Evolutionary conservation across 2,888 invertebrate genomes (phyloP).

Genomic region (Orchestes rusci): DNA sequence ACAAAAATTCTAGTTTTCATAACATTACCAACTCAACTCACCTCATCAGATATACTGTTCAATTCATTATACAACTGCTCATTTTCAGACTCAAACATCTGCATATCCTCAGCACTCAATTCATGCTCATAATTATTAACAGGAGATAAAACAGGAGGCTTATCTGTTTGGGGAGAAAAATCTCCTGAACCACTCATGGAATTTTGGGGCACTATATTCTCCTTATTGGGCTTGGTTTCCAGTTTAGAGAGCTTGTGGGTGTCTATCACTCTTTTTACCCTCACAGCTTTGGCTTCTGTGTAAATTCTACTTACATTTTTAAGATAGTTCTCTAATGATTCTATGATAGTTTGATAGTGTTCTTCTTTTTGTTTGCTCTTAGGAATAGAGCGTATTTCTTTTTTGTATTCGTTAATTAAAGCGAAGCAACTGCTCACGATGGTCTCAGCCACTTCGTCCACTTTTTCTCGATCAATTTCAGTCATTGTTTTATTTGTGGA

Average conservation of each 20-base stretch:
- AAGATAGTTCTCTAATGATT: conserved; percentile 71
- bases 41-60: conserved; percentile 84
- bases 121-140: conserved; percentile 54
- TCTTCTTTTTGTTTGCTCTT: conserved; percentile 62
- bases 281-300: conserved; percentile 78
- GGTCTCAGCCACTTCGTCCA: conserved; percentile 77
- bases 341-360: conserved; percentile 69
- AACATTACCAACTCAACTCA: too few relatives aligned
- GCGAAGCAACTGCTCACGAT: conserved; percentile 77
- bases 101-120: conserved; percentile 78
- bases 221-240: conserved; percentile 41
- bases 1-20: too few relatives aligned
- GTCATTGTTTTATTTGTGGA: conserved; percentile 67
- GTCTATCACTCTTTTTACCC: conserved; percentile 80
- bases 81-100: conserved; percentile 91
- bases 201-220: neutral
- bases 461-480: conserved; percentile 77
- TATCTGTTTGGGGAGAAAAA: conserved; percentile 14
- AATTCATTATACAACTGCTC: conserved; percentile 78
- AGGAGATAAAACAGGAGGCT: conserved; percentile 17
- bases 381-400: conserved; percentile 52
- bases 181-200: conserved; percentile 16
- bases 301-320: conserved; percentile 82
- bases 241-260: conserved; percentile 71
- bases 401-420: conserved; percentile 67